Percentiles rank a stretch among this genome's conserved stretches.
These are phyloP conservation scores for Papilio gigon DNA, from an alignment of 2,888 invertebrate genomes.

Conservation along the genomic window DNA sequence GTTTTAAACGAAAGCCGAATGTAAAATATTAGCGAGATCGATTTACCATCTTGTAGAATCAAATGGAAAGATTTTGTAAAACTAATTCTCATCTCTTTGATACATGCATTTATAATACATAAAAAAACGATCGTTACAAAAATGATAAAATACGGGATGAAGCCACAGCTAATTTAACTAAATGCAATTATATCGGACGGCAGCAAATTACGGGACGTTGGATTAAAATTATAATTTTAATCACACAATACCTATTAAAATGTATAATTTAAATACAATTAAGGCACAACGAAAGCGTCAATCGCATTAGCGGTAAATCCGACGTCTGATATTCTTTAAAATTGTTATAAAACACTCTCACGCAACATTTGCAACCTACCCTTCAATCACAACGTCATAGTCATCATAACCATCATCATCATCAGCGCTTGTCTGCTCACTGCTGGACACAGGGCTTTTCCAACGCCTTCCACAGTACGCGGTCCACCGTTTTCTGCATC, in stretches of 20 bases:
- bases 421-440: too few relatives aligned
- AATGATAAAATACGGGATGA: background rate
- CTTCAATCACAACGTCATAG: too few relatives aligned
- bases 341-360: slow-evolving; percentile 24
- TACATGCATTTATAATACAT: too few relatives aligned
- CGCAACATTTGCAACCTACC: background rate
- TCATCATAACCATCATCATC: too few relatives aligned
- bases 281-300: slow-evolving; percentile 21
- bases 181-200: slow-evolving; percentile 29
- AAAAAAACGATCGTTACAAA: background rate
- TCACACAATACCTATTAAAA: slow-evolving; percentile 24
- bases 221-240: slow-evolving; percentile 40
- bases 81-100: background rate
- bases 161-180: slow-evolving; percentile 16
- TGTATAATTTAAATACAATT: slow-evolving; percentile 37
- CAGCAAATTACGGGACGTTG: slow-evolving; percentile 17
- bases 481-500: too few relatives aligned
- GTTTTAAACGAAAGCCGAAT: too few relatives aligned
- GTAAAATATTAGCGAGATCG: too few relatives aligned
- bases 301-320: slow-evolving; percentile 33
- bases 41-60: too few relatives aligned
- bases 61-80: background rate
- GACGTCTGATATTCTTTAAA: slow-evolving; percentile 27
- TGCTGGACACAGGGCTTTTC: too few relatives aligned
- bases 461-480: too few relatives aligned